Conservation (phyloP, 2,113 vertebrate genomes). For the Cyprinodon tularosa region DNA sequence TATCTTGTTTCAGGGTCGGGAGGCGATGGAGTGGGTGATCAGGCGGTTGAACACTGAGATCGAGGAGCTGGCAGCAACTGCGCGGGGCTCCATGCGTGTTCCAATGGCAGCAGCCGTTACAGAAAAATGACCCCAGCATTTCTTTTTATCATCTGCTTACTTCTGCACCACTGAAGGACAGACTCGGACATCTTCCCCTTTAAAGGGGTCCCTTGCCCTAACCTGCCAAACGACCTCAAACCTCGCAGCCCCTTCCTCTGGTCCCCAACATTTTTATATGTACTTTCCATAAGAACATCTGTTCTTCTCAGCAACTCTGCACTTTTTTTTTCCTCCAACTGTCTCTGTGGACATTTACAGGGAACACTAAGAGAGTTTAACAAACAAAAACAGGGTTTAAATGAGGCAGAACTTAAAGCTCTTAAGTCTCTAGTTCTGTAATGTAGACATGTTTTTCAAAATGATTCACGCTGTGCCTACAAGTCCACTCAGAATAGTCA, state of each 20-base stretch:
- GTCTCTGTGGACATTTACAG: not conserved
- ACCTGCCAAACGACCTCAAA: slow-evolving; percentile 49
- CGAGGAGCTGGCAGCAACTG: slow-evolving; percentile 90
- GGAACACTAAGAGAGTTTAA: slow-evolving; percentile 31
- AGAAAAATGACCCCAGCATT: slow-evolving; percentile 83
- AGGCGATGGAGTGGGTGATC: slow-evolving; percentile 99
- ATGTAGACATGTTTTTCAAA: slow-evolving; percentile 35
- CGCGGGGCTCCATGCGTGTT: slow-evolving; percentile 86
- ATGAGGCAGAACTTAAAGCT: slow-evolving; percentile 53
- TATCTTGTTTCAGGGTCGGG: slow-evolving; percentile 84
- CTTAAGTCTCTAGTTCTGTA: slow-evolving; percentile 43
- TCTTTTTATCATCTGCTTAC: not conserved
- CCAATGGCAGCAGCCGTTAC: slow-evolving; percentile 91
- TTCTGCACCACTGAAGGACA: slow-evolving; percentile 42
- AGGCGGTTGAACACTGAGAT: slow-evolving; percentile 90
- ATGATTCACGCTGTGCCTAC: slow-evolving; percentile 70
- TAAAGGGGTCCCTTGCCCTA: slow-evolving; percentile 16
- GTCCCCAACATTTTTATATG: slow-evolving; percentile 4
- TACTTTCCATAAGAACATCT: slow-evolving; percentile 6
- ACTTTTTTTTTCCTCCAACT: not conserved
- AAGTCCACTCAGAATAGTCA: slow-evolving; percentile 5
- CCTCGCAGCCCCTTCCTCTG: slow-evolving; percentile 20
- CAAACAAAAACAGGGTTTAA: slow-evolving; percentile 30
- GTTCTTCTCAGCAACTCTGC: slow-evolving; percentile 22
- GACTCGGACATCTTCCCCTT: slow-evolving; percentile 37